A percentile compares a stretch with the other conserved stretches of the same genome.
Evolutionary conservation across 2,888 invertebrate genomes (phyloP).

Genomic region (Hydrotaea diabolus): DNA sequence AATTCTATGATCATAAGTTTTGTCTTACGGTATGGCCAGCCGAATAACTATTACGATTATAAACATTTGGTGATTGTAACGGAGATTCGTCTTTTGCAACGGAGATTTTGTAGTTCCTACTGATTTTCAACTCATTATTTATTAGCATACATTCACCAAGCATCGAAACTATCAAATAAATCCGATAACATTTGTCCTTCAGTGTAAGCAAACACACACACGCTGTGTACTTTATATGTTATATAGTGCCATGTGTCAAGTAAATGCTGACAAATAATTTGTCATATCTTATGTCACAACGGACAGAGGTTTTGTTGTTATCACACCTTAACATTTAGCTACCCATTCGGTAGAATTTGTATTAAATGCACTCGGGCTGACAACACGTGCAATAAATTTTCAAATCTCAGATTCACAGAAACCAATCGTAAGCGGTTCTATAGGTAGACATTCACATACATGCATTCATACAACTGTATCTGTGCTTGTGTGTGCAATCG

Average conservation of each 20-base stretch:
- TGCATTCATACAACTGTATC: background rate
- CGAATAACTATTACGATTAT: no score
- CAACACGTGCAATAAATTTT: conserved; percentile 28
- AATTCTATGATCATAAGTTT: no score
- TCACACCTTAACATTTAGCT: conserved; percentile 61
- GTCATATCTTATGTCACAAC: conserved; percentile 62
- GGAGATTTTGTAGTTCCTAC: no score
- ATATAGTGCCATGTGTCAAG: conserved; percentile 53
- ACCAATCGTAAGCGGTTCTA: background rate
- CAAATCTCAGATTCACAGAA: conserved; percentile 28
- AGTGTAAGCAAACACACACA: background rate
- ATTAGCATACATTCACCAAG: no score
- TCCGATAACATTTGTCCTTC: background rate
- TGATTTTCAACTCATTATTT: no score
- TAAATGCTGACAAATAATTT: conserved; percentile 66
- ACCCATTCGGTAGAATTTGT: conserved; percentile 37
- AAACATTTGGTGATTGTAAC: no score
- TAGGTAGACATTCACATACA: background rate
- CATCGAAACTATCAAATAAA: no score
- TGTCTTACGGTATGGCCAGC: no score
- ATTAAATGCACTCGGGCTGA: conserved; percentile 48
- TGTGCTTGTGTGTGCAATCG: background rate
- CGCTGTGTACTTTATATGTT: background rate
- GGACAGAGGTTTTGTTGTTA: conserved; percentile 63
- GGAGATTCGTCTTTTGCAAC: no score